Conservation (phyloP, 1,140 invertebrate genomes). For the Heliconius hermathena region DNA sequence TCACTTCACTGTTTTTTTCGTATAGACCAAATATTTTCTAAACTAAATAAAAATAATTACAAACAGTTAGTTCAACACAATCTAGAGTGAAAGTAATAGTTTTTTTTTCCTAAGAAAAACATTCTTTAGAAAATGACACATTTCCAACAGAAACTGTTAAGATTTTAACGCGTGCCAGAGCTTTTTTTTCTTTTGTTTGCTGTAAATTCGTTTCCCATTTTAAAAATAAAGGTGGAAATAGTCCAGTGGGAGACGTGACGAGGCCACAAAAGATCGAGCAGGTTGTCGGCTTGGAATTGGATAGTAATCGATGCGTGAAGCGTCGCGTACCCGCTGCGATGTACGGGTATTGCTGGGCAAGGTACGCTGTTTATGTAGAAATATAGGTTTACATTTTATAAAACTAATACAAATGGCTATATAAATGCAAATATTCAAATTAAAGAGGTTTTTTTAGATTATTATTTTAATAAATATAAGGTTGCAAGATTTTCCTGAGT, state of each 20-base stretch:
- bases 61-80: neutral
- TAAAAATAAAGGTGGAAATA: conserved; percentile 51
- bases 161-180: conserved; percentile 18
- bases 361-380: conserved; percentile 8
- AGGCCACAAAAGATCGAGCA: conserved; percentile 70
- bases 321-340: conserved; percentile 24
- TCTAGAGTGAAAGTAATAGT: neutral
- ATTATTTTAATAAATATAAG: no score
- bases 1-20: no score
- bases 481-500: no score
- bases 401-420: neutral
- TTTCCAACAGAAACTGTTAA: conserved; percentile 19
- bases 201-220: conserved; percentile 41
- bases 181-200: conserved; percentile 36
- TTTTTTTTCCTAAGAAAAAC: neutral
- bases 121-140: conserved; percentile 9
- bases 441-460: no score
- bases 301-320: conserved; percentile 76
- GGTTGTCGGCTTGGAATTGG: conserved; percentile 72
- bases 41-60: no score
- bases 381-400: neutral
- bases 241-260: conserved; percentile 59
- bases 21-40: no score
- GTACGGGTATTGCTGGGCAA: conserved; percentile 9
- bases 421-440: neutral